Conservation (phyloP, 2,888 invertebrate genomes). For the Polymixis lichenea region DNA sequence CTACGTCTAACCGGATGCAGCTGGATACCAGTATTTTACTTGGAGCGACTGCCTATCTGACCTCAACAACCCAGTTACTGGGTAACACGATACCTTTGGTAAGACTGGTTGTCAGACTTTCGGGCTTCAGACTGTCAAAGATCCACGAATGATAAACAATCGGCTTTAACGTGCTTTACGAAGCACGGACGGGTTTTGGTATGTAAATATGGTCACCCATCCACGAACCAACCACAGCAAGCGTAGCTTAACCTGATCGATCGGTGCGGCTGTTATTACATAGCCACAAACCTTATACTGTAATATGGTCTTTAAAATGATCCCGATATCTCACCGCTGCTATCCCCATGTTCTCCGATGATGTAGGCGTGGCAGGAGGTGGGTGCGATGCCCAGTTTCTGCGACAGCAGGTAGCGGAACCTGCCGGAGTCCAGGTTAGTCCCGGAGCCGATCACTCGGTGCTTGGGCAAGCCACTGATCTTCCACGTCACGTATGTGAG, state of each 20-base stretch:
- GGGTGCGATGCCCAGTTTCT: constrained; percentile 95
- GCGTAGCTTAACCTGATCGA: too few relatives aligned
- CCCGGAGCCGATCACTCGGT: constrained; percentile 97
- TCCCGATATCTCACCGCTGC: constrained; percentile 91
- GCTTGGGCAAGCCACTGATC: constrained; percentile 96
- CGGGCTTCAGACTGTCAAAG: neutral
- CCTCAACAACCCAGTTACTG: too few relatives aligned
- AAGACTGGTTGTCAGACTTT: neutral
- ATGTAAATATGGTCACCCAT: too few relatives aligned
- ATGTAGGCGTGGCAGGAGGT: constrained; percentile 97
- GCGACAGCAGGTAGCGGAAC: constrained; percentile 96
- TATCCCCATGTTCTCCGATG: constrained; percentile 98
- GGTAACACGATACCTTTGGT: too few relatives aligned
- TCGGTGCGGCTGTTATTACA: too few relatives aligned
- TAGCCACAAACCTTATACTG: too few relatives aligned
- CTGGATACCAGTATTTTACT: neutral
- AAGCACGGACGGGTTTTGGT: too few relatives aligned
- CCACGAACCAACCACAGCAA: too few relatives aligned
- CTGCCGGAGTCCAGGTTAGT: constrained; percentile 98
- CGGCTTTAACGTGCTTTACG: neutral
- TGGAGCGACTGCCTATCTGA: neutral
- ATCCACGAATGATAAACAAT: neutral
- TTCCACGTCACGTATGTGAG: constrained; percentile 99
- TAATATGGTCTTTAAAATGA: neutral
- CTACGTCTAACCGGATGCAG: too few relatives aligned